Base-by-base conservation (phyloP, 1,140 invertebrate species). In the Formica selysi region DNA sequence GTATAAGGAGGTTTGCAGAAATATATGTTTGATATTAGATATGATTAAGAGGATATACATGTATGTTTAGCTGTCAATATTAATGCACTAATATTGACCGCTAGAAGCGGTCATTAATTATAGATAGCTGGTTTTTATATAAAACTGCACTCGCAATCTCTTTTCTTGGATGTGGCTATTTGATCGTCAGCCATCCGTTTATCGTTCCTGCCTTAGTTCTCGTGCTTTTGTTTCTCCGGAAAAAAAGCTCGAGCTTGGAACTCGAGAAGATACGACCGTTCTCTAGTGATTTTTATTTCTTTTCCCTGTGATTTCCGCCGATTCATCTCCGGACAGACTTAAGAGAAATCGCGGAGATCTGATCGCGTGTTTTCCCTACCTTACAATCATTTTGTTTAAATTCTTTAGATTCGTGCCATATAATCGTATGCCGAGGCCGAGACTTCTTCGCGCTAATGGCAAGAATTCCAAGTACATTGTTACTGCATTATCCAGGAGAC, bases 271-370 rank as follows among this genome's bases (percentile, higher is more conserved):
- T 83, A 83, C 79, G 54, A 57, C 38, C n/a, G 26, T 36, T 78
- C 44, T 85, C 22, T 51, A 38, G 44, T 44, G 41, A 54, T 85
- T 78, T 48, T 85, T 85, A 76, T 85, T 78, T 85, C 81, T 78
- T 65, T 38, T 26, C 38, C 36, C 48, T 26, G 73, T 74, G 79
- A 83, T 83, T 83, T 83, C 67, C 68, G 54, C 26, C 68, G 68
- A 83, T 83, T 83, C 54, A 83, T 74, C 51, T 83, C 79, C 76
- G 44, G 32, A 11, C 6, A 59, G 51, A 44, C 67, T 16, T 19
- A 8, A 26, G 13, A 64, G 38, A 57, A 83, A 83, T 83, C 54
- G 44, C 79, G 38, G 57, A 62, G 38, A 73, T 38, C 54, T 62
- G 68, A 83, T 74, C 68, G 68, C 67, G 26, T 73, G 79, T 85